phyloP scores from a whole-genome alignment of 2,888 invertebrate species.

The Copidosoma aretas region DNA sequence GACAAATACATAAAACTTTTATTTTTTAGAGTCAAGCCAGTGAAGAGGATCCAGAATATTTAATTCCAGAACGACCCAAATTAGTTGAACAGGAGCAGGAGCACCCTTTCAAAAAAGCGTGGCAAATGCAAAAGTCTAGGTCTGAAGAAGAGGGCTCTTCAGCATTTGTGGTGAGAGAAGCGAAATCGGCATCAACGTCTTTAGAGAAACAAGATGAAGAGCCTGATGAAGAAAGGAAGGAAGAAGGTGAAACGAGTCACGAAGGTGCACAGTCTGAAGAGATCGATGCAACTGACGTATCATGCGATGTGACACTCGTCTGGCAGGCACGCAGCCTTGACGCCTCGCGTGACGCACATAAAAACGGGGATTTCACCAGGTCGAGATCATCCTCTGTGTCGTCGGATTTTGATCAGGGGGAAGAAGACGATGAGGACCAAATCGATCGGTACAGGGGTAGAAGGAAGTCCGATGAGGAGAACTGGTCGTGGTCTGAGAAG shows the following conservation, averaged over 20 bases:
- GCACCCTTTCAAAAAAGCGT: slow-evolving; percentile 60
- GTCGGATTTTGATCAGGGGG: slow-evolving; percentile 45
- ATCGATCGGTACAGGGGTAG: slow-evolving; percentile 39
- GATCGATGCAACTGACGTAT: slow-evolving; percentile 16
- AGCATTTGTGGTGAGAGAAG: slow-evolving; percentile 50
- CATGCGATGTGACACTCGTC: slow-evolving; percentile 36
- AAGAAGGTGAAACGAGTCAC: neutral
- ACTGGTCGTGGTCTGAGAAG: slow-evolving; percentile 51
- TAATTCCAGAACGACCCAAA: slow-evolving; percentile 59
- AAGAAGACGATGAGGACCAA: slow-evolving; percentile 48
- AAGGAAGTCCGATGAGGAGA: slow-evolving; percentile 49
- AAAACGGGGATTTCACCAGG: slow-evolving; percentile 41
- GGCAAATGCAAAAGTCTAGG: slow-evolving; percentile 60
- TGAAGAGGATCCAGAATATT: slow-evolving; percentile 59
- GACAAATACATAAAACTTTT: neutral
- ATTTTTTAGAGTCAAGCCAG: slow-evolving; percentile 55
- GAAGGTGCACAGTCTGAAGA: slow-evolving; percentile 15
- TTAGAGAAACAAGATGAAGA: slow-evolving; percentile 34
- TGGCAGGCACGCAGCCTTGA: slow-evolving; percentile 40
- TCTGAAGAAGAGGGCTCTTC: slow-evolving; percentile 58
- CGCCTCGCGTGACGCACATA: slow-evolving; percentile 51
- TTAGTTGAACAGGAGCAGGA: slow-evolving; percentile 59
- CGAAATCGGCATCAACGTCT: slow-evolving; percentile 14
- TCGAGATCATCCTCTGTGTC: slow-evolving; percentile 38
- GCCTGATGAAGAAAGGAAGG: slow-evolving; percentile 16